Percentiles rank a stretch among this genome's conserved stretches.
Evolutionary conservation across 2,797 vertebrate genomes (phyloP).

Genomic region (Babyrousa celebensis): DNA sequence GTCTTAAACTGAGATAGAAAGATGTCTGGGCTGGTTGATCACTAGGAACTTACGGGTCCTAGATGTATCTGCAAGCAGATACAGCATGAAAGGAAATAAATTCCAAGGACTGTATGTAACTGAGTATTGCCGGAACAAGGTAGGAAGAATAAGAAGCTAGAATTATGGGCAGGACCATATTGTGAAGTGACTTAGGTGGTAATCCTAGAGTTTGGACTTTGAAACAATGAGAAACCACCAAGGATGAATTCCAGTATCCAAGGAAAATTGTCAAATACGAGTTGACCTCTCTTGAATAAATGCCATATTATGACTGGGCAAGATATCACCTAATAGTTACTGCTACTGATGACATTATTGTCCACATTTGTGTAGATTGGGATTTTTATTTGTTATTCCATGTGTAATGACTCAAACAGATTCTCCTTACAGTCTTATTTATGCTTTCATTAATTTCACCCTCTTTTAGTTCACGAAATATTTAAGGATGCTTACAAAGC

Average conservation of each 20-base stretch:
- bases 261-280: neutral
- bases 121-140: neutral
- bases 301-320: neutral
- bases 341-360: rapidly evolving
- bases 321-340: neutral
- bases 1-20: neutral
- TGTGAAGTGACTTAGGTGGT: neutral
- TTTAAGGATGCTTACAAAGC: neutral
- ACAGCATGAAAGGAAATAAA: neutral
- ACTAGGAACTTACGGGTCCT: neutral
- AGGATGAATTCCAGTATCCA: neutral
- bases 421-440: neutral
- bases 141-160: neutral
- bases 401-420: neutral
- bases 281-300: neutral
- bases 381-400: neutral
- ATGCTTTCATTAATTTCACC: neutral
- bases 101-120: neutral
- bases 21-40: neutral
- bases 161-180: neutral
- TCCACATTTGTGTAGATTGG: neutral
- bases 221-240: neutral
- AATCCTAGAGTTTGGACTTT: neutral
- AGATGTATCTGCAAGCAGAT: neutral
- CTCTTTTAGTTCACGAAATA: neutral